Percentiles rank a stretch among this genome's conserved stretches.
Evolutionary conservation across 2,113 vertebrate species (phyloP).

Genomic region (Cochlearius cochlearius): DNA sequence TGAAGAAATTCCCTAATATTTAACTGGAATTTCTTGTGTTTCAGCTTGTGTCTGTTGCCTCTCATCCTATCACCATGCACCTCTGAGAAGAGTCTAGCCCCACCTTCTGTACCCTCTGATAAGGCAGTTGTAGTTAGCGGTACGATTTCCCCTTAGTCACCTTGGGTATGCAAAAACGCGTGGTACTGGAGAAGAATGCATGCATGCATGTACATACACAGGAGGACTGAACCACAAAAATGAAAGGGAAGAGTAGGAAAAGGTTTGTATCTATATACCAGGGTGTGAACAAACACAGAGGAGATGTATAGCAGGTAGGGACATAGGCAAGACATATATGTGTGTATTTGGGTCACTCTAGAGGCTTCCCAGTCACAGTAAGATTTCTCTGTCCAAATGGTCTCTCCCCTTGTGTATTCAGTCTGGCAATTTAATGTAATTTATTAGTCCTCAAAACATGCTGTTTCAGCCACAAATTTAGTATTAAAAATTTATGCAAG

Average conservation of each 20-base stretch:
- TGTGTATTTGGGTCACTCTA: not conserved
- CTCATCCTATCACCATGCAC: not conserved
- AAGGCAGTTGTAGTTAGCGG: fast-evolving
- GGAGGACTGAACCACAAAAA: not conserved
- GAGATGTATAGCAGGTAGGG: not conserved
- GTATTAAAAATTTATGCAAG: not conserved
- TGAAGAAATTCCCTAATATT: not conserved
- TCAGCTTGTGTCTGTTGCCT: not conserved
- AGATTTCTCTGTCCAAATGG: not conserved
- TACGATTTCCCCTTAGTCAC: not conserved
- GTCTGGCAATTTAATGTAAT: not conserved
- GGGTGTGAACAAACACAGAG: not conserved
- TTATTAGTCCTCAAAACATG: not conserved
- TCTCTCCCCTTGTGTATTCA: not conserved
- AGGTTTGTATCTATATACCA: not conserved
- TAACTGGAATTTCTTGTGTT: not conserved
- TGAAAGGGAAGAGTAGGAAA: not conserved
- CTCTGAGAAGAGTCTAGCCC: not conserved
- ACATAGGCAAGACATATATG: not conserved
- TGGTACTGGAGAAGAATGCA: not conserved
- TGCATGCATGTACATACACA: fast-evolving
- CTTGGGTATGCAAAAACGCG: not conserved
- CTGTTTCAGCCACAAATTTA: not conserved
- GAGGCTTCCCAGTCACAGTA: not conserved
- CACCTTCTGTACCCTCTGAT: not conserved